Evolutionary conservation across 2,113 vertebrate species (phyloP).

Genomic region (Entelurus aequoreus): DNA sequence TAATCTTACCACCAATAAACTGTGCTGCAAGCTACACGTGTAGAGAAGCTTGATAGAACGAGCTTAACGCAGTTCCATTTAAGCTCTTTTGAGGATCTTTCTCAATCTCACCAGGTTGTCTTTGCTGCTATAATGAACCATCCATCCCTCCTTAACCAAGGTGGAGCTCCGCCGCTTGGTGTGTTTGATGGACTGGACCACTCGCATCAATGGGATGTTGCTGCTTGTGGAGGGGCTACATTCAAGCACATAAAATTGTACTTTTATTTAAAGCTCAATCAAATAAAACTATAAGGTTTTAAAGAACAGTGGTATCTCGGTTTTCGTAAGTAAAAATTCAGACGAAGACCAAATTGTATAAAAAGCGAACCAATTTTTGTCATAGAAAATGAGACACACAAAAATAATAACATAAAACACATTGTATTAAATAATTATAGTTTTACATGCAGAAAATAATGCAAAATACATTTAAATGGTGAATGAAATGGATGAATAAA

Average conservation of each 20-base stretch:
- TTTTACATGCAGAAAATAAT: too few species aligned
- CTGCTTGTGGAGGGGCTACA: slow-evolving; percentile 93
- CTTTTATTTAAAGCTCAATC: neutral
- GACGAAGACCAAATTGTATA: too few species aligned
- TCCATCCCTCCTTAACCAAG: slow-evolving; percentile 97
- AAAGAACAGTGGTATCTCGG: neutral
- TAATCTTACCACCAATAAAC: neutral
- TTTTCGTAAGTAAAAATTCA: too few species aligned
- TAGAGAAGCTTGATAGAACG: slow-evolving; percentile 23
- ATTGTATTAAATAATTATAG: too few species aligned
- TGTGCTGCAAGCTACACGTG: slow-evolving; percentile 36
- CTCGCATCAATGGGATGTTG: slow-evolving; percentile 98
- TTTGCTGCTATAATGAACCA: slow-evolving; percentile 96
- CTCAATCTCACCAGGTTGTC: slow-evolving; percentile 89
- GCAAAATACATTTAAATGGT: too few species aligned
- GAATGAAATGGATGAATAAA: too few species aligned
- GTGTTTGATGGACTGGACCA: slow-evolving; percentile 97
- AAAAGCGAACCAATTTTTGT: too few species aligned
- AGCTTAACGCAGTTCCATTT: slow-evolving; percentile 28
- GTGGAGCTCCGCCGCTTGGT: slow-evolving; percentile 98
- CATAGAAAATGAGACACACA: too few species aligned
- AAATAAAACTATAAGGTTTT: neutral
- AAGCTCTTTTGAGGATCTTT: slow-evolving; percentile 31
- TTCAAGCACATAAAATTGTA: slow-evolving; percentile 7
- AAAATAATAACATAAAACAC: too few species aligned